Evolutionary conservation across 2,797 vertebrate species (phyloP).

Genomic region (Ciconia nigra): DNA sequence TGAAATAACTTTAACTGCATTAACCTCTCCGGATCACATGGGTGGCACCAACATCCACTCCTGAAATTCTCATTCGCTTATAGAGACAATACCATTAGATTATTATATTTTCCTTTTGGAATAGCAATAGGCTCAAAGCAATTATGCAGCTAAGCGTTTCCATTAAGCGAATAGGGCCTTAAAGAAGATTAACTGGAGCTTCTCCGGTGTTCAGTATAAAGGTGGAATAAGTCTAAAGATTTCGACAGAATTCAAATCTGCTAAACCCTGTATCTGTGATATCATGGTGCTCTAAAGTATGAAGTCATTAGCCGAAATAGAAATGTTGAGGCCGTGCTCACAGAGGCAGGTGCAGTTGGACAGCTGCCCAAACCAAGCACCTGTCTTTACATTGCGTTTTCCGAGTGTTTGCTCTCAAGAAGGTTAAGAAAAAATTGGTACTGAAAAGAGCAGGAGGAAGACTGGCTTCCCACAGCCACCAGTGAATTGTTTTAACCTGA

Average conservation of each 20-base stretch:
- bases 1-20: conserved; percentile 99
- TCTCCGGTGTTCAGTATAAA: conserved; percentile 50
- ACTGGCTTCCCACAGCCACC: not conserved
- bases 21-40: conserved; percentile 96
- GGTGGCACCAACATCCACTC: conserved; percentile 85
- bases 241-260: conserved; percentile 56
- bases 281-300: conserved; percentile 31
- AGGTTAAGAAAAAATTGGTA: not conserved
- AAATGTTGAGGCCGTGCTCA: not conserved
- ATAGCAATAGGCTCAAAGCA: conserved; percentile 82
- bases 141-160: conserved; percentile 83
- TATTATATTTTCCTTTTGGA: conserved; percentile 95
- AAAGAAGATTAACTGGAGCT: conserved; percentile 81
- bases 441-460: not conserved
- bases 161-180: conserved; percentile 80
- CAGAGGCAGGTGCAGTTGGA: not conserved
- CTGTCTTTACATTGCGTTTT: not conserved
- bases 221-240: conserved; percentile 61
- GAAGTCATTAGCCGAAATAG: conserved; percentile 24
- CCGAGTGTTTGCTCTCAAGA: not conserved
- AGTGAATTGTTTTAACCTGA: not conserved
- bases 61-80: conserved; percentile 86
- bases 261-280: conserved; percentile 40
- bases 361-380: not conserved
- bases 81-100: conserved; percentile 90